Evolutionary conservation across 2,113 vertebrate genomes (phyloP), one percentile per base, ranked within the genome.

Genomic region (Malaclemys terrapin): DNA sequence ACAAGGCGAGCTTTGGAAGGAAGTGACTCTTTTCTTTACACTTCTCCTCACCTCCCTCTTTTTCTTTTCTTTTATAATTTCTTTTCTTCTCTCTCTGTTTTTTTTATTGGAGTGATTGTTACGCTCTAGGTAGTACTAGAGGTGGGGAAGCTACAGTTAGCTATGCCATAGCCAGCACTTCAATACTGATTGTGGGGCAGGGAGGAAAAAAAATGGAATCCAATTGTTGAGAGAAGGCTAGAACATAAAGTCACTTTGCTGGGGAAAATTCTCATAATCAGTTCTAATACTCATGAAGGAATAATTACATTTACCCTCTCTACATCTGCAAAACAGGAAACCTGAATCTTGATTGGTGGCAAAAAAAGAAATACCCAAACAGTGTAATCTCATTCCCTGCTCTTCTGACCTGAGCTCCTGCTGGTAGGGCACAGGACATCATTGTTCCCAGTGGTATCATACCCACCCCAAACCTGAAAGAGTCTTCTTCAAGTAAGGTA

Each of bases 71-170:
- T 25, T 47, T 57, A 72, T 9, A 22, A 89, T 24, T 7, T 82
- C 45, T 82, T 80, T 12, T 27, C 38, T 25, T 54, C 53, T 54
- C 53, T 54, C 53, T 22, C 53, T 53, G 4, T 13, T 35, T 69
- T 69, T 75, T 22, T 38, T 38, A 76, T 76, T 42, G 12, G 24
- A 76, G 24, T 6, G 9, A 1, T 8, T 53, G 16, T 9, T n/a
- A 42, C 0, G 0, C 8, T 82, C 54, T 56, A 56, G 16, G n/a
- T 38, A 35, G 4, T 20, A 5, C 31, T 75, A 85, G 10, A 9
- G 11, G n/a, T 24, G 7, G 50, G 4, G 38, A 25, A 47, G 6
- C 59, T 72, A 5, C 27, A 35, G 31, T 27, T 90, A 38, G 20
- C 3, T 50, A 38, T 80, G 54, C 56, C 19, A 91, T 76, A 7